Conservation (phyloP, 2,797 vertebrate genomes). For the Enteromius trimaculatus region DNA sequence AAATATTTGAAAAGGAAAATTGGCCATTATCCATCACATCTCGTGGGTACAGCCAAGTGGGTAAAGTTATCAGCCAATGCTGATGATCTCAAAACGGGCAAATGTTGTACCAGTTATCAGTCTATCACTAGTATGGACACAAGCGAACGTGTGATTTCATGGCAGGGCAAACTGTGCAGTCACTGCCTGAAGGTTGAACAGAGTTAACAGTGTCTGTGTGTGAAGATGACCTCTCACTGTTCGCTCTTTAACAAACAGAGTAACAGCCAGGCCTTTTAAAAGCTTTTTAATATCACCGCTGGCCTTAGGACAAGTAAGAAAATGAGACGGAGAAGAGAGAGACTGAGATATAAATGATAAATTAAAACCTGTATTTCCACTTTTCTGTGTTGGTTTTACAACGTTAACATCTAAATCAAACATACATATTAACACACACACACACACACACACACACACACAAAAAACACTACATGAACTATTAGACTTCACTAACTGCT, state of each 20-base stretch:
- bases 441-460: no score
- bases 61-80: neutral
- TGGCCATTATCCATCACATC: neutral
- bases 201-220: constrained; percentile 36
- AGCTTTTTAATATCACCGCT: constrained; percentile 75
- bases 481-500: neutral
- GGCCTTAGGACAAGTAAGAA: constrained; percentile 63
- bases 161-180: constrained; percentile 51
- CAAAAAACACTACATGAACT: neutral
- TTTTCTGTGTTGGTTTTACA: neutral
- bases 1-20: neutral
- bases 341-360: neutral
- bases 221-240: constrained; percentile 56
- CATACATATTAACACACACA: no score
- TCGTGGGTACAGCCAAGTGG: neutral
- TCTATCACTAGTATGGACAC: constrained; percentile 54
- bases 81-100: neutral
- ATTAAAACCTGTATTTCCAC: neutral
- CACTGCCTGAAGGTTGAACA: constrained; percentile 42
- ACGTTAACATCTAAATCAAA: neutral
- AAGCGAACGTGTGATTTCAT: constrained; percentile 53
- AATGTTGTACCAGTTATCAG: neutral
- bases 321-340: neutral
- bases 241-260: constrained; percentile 61
- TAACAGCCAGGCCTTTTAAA: constrained; percentile 71